These are phyloP conservation scores for Caenorhabditis sp. DNA, from an alignment of 2,888 invertebrate genomes.

Conservation along the genomic window DNA sequence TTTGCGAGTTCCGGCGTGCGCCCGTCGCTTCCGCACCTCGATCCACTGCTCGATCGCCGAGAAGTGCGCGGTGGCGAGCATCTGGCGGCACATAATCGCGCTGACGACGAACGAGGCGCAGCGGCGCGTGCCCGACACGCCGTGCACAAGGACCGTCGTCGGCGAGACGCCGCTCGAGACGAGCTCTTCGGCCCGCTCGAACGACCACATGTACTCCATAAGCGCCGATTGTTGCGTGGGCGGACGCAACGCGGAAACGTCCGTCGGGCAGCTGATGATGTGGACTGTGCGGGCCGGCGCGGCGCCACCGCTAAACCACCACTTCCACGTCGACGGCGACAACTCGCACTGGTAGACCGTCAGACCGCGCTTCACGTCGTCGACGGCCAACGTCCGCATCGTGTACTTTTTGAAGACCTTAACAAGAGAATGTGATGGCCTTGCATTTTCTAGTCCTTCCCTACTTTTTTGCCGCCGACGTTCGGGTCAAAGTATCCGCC, in stretches of 20 bases:
- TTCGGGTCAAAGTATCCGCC: slow-evolving; percentile 37
- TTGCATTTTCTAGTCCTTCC: too few species aligned
- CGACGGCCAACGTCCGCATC: slow-evolving; percentile 38
- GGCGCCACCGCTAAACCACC: too few species aligned
- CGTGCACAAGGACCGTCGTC: slow-evolving; percentile 46
- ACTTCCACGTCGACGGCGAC: slow-evolving; percentile 3
- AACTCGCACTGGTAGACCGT: slow-evolving; percentile 50
- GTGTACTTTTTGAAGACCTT: slow-evolving; percentile 33
- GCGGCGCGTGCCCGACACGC: slow-evolving; percentile 44
- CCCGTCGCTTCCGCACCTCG: slow-evolving; percentile 44
- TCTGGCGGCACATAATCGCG: slow-evolving; percentile 48
- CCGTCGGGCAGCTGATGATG: slow-evolving; percentile 27
- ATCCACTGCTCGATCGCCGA: slow-evolving; percentile 53
- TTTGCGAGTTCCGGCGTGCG: slow-evolving; percentile 20
- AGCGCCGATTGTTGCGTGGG: slow-evolving; percentile 29
- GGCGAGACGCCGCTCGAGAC: slow-evolving; percentile 7
- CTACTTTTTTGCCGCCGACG: slow-evolving; percentile 19
- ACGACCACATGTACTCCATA: slow-evolving; percentile 57
- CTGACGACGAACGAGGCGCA: slow-evolving; percentile 35
- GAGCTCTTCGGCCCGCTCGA: slow-evolving; percentile 27
- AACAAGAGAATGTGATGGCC: neutral
- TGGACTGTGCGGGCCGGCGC: slow-evolving; percentile 19
- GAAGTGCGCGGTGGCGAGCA: slow-evolving; percentile 49
- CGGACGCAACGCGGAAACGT: slow-evolving; percentile 19
- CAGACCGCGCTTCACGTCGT: slow-evolving; percentile 46